Evolutionary conservation across 2,888 invertebrate species (phyloP), one percentile per base, ranked within the genome.

Genomic region (Epinotia nisella): DNA sequence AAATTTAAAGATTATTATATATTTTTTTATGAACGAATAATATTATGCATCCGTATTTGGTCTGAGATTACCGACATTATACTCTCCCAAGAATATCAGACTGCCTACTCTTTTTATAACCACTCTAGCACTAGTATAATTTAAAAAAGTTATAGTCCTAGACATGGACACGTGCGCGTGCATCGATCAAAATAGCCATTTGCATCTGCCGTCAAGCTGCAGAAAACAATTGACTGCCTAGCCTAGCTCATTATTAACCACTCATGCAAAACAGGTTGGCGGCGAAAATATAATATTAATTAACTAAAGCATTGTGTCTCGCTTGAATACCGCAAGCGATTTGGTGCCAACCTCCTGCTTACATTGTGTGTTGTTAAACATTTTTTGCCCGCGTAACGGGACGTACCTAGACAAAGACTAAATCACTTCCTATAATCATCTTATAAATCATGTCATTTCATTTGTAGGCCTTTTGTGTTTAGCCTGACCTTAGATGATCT

Each of bases 271-370:
- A 69, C 69, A 59, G 64, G 68, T 62, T 69, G 58, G 19, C 49
- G 9, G 35, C 21, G 29, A 68, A 67, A 69, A 68, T 68, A 58
- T 15, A 9, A 60, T 45, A 73, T 58, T 68, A 68, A 73, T 69
- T 73, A 73, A 68, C 64, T 58, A 51, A 24, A 58, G 64, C 64
- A 64, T 73, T 69, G 73, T 73, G 55, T 35, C 35, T 9, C 82
- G 74, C 75, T 77, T 84, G 84, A 77, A 83, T 86, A 87, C 84
- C 87, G 87, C 82, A 85, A 84, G 74, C 77, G 75, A 79, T 81
- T 83, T 81, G 78, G 78, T 78, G 76, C 83, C 85, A 80, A 87
- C 82, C 84, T 79, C 82, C 81, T 81, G 78, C 78, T 80, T 75
- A 78, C 78, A 76, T 79, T 79, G 79, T 80, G 79, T 75, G 76